Conservation (phyloP, 2,113 vertebrate species). For the rabbit (Oryctolagus cuniculus) region DNA sequence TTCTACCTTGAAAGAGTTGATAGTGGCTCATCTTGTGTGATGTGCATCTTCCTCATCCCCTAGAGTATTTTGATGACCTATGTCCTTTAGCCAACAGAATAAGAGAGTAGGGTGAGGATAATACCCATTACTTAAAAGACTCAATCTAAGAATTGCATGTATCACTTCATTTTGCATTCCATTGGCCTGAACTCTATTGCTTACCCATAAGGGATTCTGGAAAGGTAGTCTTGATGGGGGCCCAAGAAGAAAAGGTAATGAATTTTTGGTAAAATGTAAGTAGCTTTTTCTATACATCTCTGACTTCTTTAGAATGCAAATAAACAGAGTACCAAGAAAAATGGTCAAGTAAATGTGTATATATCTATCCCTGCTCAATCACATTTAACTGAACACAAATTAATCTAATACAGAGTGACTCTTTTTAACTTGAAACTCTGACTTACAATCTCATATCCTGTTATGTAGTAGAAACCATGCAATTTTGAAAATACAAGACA, state of each 20-base stretch:
- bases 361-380: background rate
- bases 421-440: background rate
- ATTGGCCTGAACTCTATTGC: background rate
- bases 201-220: background rate
- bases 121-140: background rate
- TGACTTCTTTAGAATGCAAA: background rate
- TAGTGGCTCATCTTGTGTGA: background rate
- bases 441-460: background rate
- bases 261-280: background rate
- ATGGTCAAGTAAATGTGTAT: background rate
- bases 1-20: background rate
- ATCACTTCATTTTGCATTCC: background rate
- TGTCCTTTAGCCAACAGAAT: background rate
- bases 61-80: background rate
- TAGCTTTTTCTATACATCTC: background rate
- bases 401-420: background rate
- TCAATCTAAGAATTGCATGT: background rate
- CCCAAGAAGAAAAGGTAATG: background rate
- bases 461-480: background rate
- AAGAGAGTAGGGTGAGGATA: background rate
- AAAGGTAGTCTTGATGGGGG: background rate
- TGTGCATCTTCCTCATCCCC: background rate
- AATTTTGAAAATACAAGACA: constrained; percentile 24
- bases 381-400: background rate
- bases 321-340: background rate